Percentiles rank a stretch among this genome's conserved stretches.
phyloP scores from a whole-genome alignment of 2,797 vertebrate genomes.

The Jordanella pulchra region DNA sequence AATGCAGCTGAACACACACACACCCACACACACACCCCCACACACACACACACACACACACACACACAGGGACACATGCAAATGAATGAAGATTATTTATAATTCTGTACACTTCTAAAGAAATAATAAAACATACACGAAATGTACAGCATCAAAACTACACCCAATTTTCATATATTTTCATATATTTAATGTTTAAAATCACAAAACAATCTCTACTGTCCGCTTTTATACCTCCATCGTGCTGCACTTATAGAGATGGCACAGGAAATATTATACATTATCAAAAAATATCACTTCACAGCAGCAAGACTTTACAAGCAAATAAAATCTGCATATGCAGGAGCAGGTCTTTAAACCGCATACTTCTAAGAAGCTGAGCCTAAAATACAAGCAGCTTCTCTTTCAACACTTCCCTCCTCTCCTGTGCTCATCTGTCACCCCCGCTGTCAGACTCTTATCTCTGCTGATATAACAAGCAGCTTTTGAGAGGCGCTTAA shows the following conservation, averaged over 20 bases:
- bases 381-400: constrained; percentile 14
- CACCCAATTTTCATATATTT: neutral
- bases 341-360: neutral
- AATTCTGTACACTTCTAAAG: neutral
- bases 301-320: neutral
- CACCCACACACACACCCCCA: neutral
- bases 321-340: neutral
- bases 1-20: constrained; percentile 79
- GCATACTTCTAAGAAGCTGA: neutral
- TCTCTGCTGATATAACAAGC: constrained; percentile 56
- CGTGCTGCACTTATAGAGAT: neutral
- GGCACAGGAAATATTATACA: neutral
- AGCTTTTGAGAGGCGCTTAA: constrained; percentile 49
- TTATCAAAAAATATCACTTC: neutral
- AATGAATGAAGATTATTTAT: constrained; percentile 3
- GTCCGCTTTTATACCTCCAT: no score
- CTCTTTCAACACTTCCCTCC: constrained; percentile 21
- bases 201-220: neutral
- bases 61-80: neutral
- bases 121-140: neutral
- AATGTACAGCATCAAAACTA: neutral
- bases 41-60: neutral
- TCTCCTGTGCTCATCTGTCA: constrained; percentile 28
- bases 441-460: constrained; percentile 42
- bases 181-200: neutral